Evolutionary conservation across 1,140 invertebrate species (phyloP).

Genomic region (Dermatophagoides farinae): DNA sequence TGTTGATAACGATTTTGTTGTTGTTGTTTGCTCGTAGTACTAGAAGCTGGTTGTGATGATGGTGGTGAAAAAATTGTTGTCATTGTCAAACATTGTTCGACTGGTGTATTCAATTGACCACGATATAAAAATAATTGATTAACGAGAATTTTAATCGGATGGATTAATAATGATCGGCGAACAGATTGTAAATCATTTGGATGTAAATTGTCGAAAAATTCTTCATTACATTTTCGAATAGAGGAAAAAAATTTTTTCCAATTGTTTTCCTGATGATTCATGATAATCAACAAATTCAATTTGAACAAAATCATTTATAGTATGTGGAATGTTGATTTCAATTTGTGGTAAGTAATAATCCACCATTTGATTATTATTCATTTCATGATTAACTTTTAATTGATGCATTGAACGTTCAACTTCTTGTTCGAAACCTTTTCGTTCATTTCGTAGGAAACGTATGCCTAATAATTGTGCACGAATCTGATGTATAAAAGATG

Average conservation of each 20-base stretch:
- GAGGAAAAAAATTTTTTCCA: not conserved
- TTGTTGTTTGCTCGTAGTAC: not conserved
- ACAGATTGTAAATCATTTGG: not conserved
- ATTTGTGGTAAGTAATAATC: not conserved
- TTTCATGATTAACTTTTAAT: not conserved
- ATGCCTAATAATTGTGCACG: not conserved
- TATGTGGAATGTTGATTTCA: not conserved
- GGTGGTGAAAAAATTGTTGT: not conserved
- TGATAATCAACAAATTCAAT: not conserved
- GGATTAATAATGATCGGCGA: not conserved
- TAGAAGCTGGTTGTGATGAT: not conserved
- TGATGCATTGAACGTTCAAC: not conserved
- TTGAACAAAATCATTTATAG: not conserved
- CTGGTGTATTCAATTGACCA: conserved; percentile 3
- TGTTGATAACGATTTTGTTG: not conserved
- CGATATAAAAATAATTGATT: conserved; percentile 10
- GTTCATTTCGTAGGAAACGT: not conserved
- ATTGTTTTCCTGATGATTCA: not conserved
- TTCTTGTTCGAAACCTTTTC: not conserved
- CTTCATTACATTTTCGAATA: not conserved
- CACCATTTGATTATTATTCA: not conserved
- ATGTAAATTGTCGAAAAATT: not conserved
- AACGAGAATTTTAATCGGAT: not conserved
- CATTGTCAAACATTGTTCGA: conserved; percentile 2
- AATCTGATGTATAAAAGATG: too few species aligned